Base-by-base conservation (phyloP, 2,797 vertebrate species). In the Cyprinella venusta region DNA sequence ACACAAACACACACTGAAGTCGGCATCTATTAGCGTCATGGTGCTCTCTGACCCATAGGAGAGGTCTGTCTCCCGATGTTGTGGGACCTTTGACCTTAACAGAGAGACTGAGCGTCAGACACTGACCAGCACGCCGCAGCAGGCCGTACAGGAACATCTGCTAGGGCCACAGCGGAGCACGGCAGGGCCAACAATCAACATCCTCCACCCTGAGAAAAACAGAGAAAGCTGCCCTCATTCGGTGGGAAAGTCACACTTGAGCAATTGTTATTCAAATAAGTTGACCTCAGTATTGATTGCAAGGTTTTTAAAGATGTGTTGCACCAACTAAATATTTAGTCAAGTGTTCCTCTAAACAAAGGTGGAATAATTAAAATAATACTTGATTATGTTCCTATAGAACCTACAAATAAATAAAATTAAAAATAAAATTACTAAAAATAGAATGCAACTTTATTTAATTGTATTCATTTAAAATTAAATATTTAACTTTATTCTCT, bases 121-220 rank as follows among this genome's bases (percentile, higher is more conserved):
- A 93, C 94, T 91, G 94, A 93, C 94, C 92, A 93, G 76, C 70
- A 86, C 84, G 42, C 85, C 70, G 81, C 89, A 92, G 92, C 86
- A 87, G 89, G 92, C 88, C 88, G 82, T 90, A 91, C 89, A 88
- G 91, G 91, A 94, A 93, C 94, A 95, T 95, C 94, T 96, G 94
- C 90, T 91, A 86, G 68, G 87, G 88, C 88, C 89, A 90, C 81
- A 87, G 71, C 71, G 56, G 82, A 90, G 85, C 81, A 90, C 87
- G 87, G 85, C 85, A 82, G 79, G 0, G 74, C 71, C 72, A 85
- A 63, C 82, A 89, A 94, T 93, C 90, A 94, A 93, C 91, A 93
- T 89, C 82, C 83, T 85, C 83, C 86, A 85, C 86, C 85, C 81
- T 38, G 6, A 86, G 81, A 86, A 61, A 81, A 88, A 92, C 88